phyloP scores from a whole-genome alignment of 2,888 invertebrate genomes.

The Dendrolimus pini region DNA sequence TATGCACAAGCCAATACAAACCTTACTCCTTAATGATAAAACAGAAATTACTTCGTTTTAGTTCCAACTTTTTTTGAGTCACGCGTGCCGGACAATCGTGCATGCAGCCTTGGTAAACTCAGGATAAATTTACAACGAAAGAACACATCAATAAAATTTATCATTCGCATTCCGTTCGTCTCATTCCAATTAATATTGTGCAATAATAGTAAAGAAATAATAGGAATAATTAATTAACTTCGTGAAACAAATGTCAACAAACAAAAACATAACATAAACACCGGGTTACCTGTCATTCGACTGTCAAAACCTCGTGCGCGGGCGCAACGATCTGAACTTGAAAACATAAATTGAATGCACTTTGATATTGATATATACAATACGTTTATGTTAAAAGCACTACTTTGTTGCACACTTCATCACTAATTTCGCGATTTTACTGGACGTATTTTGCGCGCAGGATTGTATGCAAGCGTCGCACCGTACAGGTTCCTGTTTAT shows the following conservation, averaged over 20 bases:
- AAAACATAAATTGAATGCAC: neutral
- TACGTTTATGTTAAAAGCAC: neutral
- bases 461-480: slow-evolving; percentile 26
- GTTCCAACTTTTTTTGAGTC: slow-evolving; percentile 28
- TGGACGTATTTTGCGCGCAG: slow-evolving; percentile 5
- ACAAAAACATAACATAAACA: slow-evolving; percentile 45
- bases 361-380: neutral
- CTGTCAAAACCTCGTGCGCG: slow-evolving; percentile 38
- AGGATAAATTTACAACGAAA: neutral
- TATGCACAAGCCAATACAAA: slow-evolving; percentile 25
- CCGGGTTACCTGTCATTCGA: slow-evolving; percentile 33
- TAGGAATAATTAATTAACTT: too few relatives aligned
- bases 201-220: too few relatives aligned
- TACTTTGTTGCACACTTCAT: neutral
- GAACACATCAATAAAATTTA: slow-evolving; percentile 15
- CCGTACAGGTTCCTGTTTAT: slow-evolving; percentile 32
- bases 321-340: neutral
- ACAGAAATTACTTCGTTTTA: slow-evolving; percentile 3
- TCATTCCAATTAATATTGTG: neutral
- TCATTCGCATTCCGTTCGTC: slow-evolving; percentile 1
- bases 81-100: slow-evolving; percentile 33
- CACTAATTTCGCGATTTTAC: slow-evolving; percentile 1
- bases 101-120: slow-evolving; percentile 26
- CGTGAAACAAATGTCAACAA: neutral
- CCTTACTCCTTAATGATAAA: slow-evolving; percentile 8